Conservation (phyloP, 2,888 invertebrate genomes). For the Selenia dentaria region DNA sequence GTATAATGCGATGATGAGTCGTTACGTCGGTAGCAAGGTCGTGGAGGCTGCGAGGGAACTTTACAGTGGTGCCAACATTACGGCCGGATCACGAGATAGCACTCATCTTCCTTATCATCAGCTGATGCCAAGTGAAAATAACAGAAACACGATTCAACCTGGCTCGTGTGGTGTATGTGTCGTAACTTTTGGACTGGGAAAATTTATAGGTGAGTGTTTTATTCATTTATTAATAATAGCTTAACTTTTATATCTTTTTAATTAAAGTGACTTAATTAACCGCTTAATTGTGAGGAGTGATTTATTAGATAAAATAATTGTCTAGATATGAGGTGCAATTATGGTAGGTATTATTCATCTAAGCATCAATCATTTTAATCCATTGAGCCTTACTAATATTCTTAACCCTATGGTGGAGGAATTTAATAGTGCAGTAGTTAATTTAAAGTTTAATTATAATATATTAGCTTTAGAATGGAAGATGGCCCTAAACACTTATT, state of each 20-base stretch:
- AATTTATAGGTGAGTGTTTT: conserved; percentile 46
- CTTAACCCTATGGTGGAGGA: no score
- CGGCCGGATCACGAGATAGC: conserved; percentile 75
- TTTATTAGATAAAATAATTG: background rate
- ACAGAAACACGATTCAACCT: conserved; percentile 45
- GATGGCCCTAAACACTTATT: conserved; percentile 4
- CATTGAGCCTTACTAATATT: no score
- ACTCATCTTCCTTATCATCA: conserved; percentile 77
- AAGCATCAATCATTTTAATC: no score
- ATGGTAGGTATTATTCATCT: no score
- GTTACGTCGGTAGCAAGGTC: conserved; percentile 39
- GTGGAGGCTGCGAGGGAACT: conserved; percentile 68
- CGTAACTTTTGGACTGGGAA: conserved; percentile 40
- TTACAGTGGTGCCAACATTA: conserved; percentile 69
- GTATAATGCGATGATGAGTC: conserved; percentile 39
- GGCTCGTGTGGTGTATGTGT: conserved; percentile 42
- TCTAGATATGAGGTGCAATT: background rate
- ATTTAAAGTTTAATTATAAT: no score
- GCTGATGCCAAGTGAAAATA: conserved; percentile 65
- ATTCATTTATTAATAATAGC: conserved; percentile 1
- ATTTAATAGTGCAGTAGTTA: no score
- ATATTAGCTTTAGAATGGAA: no score
- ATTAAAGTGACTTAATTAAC: no score
- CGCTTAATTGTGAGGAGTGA: no score
- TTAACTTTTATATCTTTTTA: background rate